A percentile compares a stretch with the other conserved stretches of the same genome.
Conservation (phyloP, 1,140 invertebrate species). For the Saccostrea glomerata region DNA sequence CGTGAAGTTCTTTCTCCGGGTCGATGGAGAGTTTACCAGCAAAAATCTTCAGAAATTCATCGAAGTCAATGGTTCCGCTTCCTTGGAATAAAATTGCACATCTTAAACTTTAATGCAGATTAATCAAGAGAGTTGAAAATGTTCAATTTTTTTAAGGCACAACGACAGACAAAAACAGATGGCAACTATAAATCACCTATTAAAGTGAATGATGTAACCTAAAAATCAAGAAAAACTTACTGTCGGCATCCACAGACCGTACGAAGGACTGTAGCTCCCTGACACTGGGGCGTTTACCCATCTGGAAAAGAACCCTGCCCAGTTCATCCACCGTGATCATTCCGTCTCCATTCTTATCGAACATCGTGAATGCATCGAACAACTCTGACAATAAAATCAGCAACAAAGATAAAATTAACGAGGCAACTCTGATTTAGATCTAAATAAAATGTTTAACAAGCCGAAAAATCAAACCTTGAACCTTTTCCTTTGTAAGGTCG, state of each 20-base stretch:
- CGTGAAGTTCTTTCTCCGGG: constrained; percentile 98
- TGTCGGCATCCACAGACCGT: constrained; percentile 70
- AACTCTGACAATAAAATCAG: constrained; percentile 61
- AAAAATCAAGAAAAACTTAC: constrained; percentile 61
- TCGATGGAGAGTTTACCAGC: constrained; percentile 99
- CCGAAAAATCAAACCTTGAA: neutral
- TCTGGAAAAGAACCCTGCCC: constrained; percentile 70
- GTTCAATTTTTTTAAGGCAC: no score
- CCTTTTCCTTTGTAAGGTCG: constrained; percentile 15
- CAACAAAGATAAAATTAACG: no score
- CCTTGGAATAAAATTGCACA: constrained; percentile 84
- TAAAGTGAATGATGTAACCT: no score
- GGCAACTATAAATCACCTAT: no score
- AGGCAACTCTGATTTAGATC: no score
- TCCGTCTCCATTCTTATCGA: constrained; percentile 98
- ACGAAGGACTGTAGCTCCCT: constrained; percentile 70
- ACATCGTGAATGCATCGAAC: constrained; percentile 90
- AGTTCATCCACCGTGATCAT: constrained; percentile 80
- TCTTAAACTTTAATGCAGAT: no score
- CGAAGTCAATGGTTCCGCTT: constrained; percentile 99
- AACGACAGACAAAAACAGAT: no score
- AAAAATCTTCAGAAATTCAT: constrained; percentile 99
- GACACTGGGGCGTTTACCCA: constrained; percentile 71
- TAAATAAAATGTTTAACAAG: no score
- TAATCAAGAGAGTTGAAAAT: no score